Evolutionary conservation across 2,888 invertebrate species (phyloP), one percentile per base, ranked within the genome.

Genomic region (Ypsolopha scabrella): DNA sequence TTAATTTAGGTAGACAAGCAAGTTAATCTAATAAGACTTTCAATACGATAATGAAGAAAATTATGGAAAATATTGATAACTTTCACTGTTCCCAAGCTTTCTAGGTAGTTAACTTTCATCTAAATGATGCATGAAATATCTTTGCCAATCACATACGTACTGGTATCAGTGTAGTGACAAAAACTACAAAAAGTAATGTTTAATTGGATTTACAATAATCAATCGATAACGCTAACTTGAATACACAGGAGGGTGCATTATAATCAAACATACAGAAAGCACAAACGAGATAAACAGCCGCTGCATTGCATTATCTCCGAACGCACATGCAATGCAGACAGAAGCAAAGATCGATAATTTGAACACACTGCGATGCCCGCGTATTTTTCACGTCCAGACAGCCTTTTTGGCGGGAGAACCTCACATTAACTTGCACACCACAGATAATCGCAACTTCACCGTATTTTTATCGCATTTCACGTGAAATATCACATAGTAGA

Each of bases 271-370:
- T 58, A 58, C 53, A 58, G 55, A 54, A 53, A 60, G 54, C 58
- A 43, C 50, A 52, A 61, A 24, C 24, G 2, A 24, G 24, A 24
- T 24, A 24, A 24, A 24, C 24, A 24, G 24, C 4, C 24, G 24
- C 4, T 4, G 24, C 63, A 62, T 66, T 65, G 71, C 75, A 47
- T 11, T 14, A 47, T 47, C 38, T 14, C n/a, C 44, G 13, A 6
- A 11, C 13, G 47, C 47, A 47, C 14, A 24, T 24, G 24, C 47
- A 70, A 65, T 74, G 76, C 78, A 71, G 71, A 24, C 68, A 61
- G 62, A 65, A 67, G 13, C 63, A 60, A 54, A 51, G 77, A 81
- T 82, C 82, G 69, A 83, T 82, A 82, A 68, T 65, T 65, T 57
- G 62, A 68, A 69, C 70, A 68, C 68, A 71, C 65, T 54, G 58